A percentile compares a stretch with the other conserved stretches of the same genome.
These are phyloP conservation scores for Hedychridium roseum DNA, from an alignment of 2,888 invertebrate genomes.

Conservation along the genomic window DNA sequence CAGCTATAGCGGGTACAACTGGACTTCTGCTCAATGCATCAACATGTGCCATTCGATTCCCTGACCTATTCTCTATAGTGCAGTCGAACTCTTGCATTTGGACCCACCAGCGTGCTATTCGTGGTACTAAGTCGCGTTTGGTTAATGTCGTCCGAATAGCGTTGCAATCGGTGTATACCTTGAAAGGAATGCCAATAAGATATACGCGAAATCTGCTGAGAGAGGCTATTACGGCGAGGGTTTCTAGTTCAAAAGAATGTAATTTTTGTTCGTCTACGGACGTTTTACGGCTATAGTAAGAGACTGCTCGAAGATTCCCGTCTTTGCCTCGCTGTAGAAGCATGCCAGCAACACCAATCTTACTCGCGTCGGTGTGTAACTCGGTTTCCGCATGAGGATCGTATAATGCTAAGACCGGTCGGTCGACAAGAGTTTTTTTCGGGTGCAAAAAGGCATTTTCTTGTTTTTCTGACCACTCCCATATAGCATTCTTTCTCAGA, in stretches of 20 bases:
- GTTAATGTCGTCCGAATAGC: not conserved
- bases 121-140: not conserved
- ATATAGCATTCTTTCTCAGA: not conserved
- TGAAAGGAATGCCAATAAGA: not conserved
- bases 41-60: not conserved
- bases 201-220: not conserved
- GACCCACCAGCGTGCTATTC: not conserved
- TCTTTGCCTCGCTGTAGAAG: not conserved
- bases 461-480: not conserved
- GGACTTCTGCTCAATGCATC: constrained; percentile 1
- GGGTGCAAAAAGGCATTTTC: not conserved
- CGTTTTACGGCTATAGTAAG: constrained; percentile 1
- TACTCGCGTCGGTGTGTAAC: constrained; percentile 2
- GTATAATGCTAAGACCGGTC: not conserved
- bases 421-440: not conserved
- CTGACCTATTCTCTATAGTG: not conserved
- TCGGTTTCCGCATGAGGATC: not conserved
- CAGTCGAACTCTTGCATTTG: not conserved
- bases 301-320: not conserved
- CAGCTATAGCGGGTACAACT: no score
- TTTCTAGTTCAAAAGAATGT: not conserved
- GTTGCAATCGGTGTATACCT: not conserved
- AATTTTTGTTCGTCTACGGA: not conserved
- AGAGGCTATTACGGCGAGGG: not conserved
- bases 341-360: not conserved